Evolutionary conservation across 2,888 invertebrate genomes (phyloP).

Genomic region (Phaonia tiefii): DNA sequence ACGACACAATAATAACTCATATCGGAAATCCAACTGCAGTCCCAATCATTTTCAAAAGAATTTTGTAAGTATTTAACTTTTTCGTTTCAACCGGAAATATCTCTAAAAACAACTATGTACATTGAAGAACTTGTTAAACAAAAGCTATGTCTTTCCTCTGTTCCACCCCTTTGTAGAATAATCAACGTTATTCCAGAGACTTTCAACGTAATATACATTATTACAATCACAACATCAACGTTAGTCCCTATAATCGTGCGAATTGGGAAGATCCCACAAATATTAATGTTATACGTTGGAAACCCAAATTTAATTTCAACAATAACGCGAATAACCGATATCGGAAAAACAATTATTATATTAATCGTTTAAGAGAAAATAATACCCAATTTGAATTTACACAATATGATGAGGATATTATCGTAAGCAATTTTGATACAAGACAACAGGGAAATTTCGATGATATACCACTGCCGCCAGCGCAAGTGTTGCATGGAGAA

Average conservation of each 20-base stretch:
- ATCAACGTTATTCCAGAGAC: not conserved
- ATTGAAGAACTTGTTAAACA: not conserved
- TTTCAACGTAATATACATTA: slow-evolving; percentile 1
- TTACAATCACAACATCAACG: not conserved
- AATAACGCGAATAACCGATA: not conserved
- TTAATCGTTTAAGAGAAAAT: not conserved
- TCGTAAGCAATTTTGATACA: not conserved
- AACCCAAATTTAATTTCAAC: slow-evolving; percentile 11
- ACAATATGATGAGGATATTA: no score
- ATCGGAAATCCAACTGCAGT: slow-evolving; percentile 48
- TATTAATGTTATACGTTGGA: slow-evolving; percentile 22
- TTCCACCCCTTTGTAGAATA: not conserved
- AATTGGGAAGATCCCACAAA: slow-evolving; percentile 22
- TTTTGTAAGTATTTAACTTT: slow-evolving; percentile 72
- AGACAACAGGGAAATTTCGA: not conserved
- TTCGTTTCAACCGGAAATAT: no score
- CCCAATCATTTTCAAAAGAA: slow-evolving; percentile 55
- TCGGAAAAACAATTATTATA: slow-evolving; percentile 8
- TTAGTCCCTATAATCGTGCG: not conserved
- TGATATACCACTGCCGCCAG: no score
- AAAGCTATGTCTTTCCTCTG: no score
- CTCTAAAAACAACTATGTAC: no score
- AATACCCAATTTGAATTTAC: not conserved
- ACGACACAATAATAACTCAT: slow-evolving; percentile 55
- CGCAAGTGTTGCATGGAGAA: not conserved